Conservation (phyloP, 1,140 invertebrate genomes). For the Saxidomus purpurata region DNA sequence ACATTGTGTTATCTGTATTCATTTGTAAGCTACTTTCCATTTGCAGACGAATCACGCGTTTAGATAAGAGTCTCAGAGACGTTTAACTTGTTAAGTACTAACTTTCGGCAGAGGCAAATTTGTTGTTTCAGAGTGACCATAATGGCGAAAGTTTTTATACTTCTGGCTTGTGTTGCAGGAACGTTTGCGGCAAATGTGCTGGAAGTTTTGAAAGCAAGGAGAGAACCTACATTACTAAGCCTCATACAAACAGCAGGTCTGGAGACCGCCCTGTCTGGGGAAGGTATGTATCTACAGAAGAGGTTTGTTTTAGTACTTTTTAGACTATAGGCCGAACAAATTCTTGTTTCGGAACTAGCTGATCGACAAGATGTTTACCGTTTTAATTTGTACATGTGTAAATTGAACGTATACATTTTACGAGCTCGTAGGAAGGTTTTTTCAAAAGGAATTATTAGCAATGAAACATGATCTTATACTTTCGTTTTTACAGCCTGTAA, state of each 20-base stretch:
- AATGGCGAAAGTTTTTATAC: neutral
- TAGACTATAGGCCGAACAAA: too few species aligned
- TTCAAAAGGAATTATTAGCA: too few species aligned
- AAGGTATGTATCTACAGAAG: constrained; percentile 31
- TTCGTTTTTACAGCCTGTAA: too few species aligned
- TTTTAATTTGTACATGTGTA: neutral
- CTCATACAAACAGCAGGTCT: constrained; percentile 55
- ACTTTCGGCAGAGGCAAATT: neutral
- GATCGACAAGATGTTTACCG: too few species aligned
- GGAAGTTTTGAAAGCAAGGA: constrained; percentile 35
- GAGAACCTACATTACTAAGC: constrained; percentile 26
- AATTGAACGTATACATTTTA: too few species aligned
- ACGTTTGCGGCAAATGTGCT: constrained; percentile 8
- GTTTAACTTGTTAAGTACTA: neutral
- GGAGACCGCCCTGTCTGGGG: constrained; percentile 38
- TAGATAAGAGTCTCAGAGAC: neutral
- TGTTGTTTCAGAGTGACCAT: neutral
- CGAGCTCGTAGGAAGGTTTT: too few species aligned
- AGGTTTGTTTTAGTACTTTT: too few species aligned
- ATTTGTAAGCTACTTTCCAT: neutral
- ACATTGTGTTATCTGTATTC: neutral
- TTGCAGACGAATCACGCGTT: neutral
- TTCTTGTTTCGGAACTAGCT: too few species aligned
- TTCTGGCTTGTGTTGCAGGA: neutral
- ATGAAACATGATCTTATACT: too few species aligned